phyloP scores from a whole-genome alignment of 2,797 vertebrate species.

The Helarctos malayanus region DNA sequence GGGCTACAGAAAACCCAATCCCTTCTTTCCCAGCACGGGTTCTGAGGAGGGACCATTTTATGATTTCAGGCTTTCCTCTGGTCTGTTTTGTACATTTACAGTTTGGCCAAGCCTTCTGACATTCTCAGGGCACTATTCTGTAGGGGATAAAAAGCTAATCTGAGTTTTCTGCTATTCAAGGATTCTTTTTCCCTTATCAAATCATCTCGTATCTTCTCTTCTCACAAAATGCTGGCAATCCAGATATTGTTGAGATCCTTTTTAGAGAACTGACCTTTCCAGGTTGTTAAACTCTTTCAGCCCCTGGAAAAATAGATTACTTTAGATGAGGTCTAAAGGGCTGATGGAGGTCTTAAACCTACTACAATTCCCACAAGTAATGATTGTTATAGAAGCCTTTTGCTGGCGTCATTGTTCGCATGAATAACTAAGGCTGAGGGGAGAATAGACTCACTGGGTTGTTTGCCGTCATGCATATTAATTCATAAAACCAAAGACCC shows the following conservation, averaged over 20 bases:
- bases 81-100: background rate
- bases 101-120: slow-evolving; percentile 37
- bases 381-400: background rate
- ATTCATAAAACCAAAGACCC: slow-evolving; percentile 36
- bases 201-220: slow-evolving; percentile 58
- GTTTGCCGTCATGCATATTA: slow-evolving; percentile 38
- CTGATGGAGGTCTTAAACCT: background rate
- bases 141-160: slow-evolving; percentile 42
- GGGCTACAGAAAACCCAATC: background rate
- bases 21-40: rapidly evolving
- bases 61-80: background rate
- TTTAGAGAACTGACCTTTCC: slow-evolving; percentile 52
- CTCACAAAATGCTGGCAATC: slow-evolving; percentile 1
- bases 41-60: background rate
- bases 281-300: slow-evolving; percentile 61
- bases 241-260: slow-evolving; percentile 35
- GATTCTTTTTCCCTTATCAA: background rate
- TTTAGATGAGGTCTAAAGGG: slow-evolving; percentile 70
- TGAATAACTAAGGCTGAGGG: background rate
- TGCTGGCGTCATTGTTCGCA: slow-evolving; percentile 22
- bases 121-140: background rate
- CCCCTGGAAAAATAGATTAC: slow-evolving; percentile 72
- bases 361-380: background rate
- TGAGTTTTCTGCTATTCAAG: slow-evolving; percentile 52
- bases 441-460: background rate